phyloP scores from a whole-genome alignment of 2,888 invertebrate genomes.

The Zygogramma bicolorata region DNA sequence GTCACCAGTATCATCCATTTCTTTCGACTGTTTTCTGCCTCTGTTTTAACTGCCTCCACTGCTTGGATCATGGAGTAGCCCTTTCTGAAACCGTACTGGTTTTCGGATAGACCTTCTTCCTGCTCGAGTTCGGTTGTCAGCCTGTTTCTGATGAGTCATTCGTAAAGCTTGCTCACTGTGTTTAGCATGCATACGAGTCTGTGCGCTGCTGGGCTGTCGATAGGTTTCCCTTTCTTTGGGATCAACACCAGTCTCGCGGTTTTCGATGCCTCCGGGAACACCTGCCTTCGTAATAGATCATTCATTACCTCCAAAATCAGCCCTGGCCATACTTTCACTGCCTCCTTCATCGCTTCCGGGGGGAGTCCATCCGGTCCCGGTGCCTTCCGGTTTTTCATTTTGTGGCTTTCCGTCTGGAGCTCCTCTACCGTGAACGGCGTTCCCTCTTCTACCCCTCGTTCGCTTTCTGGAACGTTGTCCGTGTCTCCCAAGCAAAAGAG shows the following conservation, averaged over 20 bases:
- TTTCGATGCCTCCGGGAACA: background rate
- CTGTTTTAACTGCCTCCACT: background rate
- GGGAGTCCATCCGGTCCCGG: background rate
- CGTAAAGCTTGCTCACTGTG: slow-evolving; percentile 3
- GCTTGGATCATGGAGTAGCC: background rate
- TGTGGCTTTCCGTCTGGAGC: background rate
- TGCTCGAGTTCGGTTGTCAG: background rate
- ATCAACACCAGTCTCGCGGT: background rate
- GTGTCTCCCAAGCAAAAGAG: background rate
- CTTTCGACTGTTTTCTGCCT: background rate
- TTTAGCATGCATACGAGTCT: background rate
- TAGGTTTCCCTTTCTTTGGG: background rate
- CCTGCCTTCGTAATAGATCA: background rate
- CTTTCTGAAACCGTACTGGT: background rate
- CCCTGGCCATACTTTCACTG: background rate
- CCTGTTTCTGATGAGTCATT: background rate
- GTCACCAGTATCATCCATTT: background rate
- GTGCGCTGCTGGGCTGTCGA: background rate
- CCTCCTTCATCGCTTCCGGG: background rate
- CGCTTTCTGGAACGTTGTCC: background rate
- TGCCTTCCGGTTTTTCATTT: background rate
- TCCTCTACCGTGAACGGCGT: background rate
- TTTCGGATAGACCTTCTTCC: background rate
- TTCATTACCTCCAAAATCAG: background rate
- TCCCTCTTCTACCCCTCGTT: too few relatives aligned